phyloP scores from a whole-genome alignment of 2,888 invertebrate genomes.

The Taphrorychus bicolor region DNA sequence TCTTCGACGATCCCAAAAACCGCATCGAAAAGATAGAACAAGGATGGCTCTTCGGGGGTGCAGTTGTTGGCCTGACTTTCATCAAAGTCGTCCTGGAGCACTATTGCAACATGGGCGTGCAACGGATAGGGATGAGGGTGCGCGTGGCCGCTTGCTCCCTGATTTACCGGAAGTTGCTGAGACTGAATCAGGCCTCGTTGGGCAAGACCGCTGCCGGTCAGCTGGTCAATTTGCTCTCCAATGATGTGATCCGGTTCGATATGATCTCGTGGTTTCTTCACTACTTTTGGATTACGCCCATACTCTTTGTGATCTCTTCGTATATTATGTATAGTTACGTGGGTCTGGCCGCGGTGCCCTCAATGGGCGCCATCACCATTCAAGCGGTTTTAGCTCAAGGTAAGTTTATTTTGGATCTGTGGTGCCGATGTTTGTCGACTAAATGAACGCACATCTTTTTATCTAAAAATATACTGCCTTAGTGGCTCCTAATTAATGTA shows the following conservation, averaged over 20 bases:
- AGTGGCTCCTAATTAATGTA: too few relatives aligned
- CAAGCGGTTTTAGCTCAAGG: constrained; percentile 65
- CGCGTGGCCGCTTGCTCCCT: constrained; percentile 80
- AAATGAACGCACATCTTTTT: too few relatives aligned
- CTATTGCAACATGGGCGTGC: constrained; percentile 65
- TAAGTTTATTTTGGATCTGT: too few relatives aligned
- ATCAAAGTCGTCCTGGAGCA: constrained; percentile 70
- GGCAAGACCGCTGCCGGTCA: constrained; percentile 85
- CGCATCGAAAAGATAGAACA: constrained; percentile 33
- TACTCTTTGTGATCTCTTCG: constrained; percentile 72
- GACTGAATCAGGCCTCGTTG: constrained; percentile 72
- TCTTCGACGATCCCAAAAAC: constrained; percentile 55
- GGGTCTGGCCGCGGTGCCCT: constrained; percentile 66
- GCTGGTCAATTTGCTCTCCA: constrained; percentile 84
- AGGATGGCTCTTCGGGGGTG: constrained; percentile 73
- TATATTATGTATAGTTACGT: constrained; percentile 66
- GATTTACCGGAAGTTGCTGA: constrained; percentile 80
- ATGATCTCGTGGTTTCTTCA: constrained; percentile 73
- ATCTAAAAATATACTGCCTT: constrained; percentile 2
- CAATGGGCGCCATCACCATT: constrained; percentile 65
- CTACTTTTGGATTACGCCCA: constrained; percentile 82
- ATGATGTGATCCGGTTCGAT: constrained; percentile 85
- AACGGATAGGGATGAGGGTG: constrained; percentile 77
- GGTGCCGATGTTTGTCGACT: too few relatives aligned
- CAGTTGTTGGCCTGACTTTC: constrained; percentile 67